Base-by-base conservation (phyloP, 2,888 invertebrate species). In the Napeogenes sylphis region DNA sequence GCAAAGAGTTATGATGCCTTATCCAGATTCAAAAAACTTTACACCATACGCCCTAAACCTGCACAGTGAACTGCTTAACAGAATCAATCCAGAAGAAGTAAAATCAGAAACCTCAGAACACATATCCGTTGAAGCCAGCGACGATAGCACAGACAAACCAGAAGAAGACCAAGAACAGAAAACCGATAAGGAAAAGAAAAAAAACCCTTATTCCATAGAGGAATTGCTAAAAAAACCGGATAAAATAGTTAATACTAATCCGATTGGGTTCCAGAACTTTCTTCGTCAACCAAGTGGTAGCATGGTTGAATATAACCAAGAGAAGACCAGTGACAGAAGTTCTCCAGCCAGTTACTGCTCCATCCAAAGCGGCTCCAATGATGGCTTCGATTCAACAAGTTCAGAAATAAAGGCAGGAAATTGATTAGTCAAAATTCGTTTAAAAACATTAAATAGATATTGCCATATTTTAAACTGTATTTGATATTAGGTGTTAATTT, bases 191-290 rank as follows among this genome's bases (percentile, higher is more conserved):
- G 86, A 87, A 56, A 91, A 91, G 72, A 94, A 96, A 80, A 93
- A 94, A 67, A 96, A 96, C 78, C 96, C 96, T 0, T 97, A 97
- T 77, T 96, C 96, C 2, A 97, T 97, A 77, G 97, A 96, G 73
- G 97, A 97, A 76, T 81, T 97, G 8, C 78, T 97, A 38, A 97
- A 96, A 78, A 96, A 96, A 72, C 96, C 96, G 0, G 94, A 93
- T 68, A 94, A 94, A 76, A 92, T 92, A 72, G 82, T 84, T 0
- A 82, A 76, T 61, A 74, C 83, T 0, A 77, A 77, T 62, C 85
- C 90, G 8, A 75, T 85, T 33, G 83, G 78, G 3, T 85, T 89
- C 56, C 83, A 82, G 65, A 86, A 90, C 59, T 89, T 91, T 59
- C 83, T 92, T 6, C 82, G 92, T 30, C 93, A 93, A 69, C 93